Evolutionary conservation across 2,888 invertebrate genomes (phyloP).

Genomic region (Latrodectus elegans): DNA sequence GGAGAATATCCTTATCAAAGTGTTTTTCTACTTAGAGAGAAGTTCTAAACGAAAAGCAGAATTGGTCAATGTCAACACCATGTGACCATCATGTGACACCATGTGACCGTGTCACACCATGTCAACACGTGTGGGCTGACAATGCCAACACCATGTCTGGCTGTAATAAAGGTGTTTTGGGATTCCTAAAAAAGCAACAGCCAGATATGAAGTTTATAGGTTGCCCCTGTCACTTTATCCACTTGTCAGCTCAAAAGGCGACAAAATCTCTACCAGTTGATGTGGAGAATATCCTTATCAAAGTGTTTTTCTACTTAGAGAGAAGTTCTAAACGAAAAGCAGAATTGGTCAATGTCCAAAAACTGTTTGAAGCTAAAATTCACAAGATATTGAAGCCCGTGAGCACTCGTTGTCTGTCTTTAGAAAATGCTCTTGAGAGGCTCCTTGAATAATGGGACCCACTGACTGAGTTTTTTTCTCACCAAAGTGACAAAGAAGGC

Average conservation of each 20-base stretch:
- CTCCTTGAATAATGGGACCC: not conserved
- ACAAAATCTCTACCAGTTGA: too few relatives aligned
- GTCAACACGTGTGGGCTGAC: not conserved
- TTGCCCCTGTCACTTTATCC: too few relatives aligned
- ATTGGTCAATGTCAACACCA: not conserved
- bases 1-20: too few relatives aligned
- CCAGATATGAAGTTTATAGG: too few relatives aligned
- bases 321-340: too few relatives aligned
- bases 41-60: too few relatives aligned
- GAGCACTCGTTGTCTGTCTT: not conserved
- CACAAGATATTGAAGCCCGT: not conserved
- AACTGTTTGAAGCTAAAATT: not conserved
- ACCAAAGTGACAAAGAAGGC: not conserved
- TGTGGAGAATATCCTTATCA: too few relatives aligned
- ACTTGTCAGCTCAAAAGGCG: too few relatives aligned
- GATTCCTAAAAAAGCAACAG: too few relatives aligned
- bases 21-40: too few relatives aligned
- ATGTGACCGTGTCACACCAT: not conserved
- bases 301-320: too few relatives aligned
- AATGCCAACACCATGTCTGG: not conserved
- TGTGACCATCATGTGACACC: not conserved
- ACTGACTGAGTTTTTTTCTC: not conserved
- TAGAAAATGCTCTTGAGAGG: not conserved
- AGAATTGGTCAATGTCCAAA: too few relatives aligned
- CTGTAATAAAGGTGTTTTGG: not conserved